Evolutionary conservation across 2,888 invertebrate genomes (phyloP).

Genomic region (Elgonia sp.): DNA sequence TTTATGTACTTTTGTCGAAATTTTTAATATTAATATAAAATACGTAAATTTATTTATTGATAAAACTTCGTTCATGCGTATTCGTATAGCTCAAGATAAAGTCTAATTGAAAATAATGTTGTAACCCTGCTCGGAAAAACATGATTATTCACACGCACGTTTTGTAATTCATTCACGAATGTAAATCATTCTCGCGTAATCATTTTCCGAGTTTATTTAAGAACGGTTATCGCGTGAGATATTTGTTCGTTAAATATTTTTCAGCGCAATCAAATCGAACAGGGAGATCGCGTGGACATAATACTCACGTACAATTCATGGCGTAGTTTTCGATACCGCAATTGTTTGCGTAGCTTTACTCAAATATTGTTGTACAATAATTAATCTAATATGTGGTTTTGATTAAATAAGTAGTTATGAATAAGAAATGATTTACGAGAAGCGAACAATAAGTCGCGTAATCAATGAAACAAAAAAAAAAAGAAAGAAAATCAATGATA

Average conservation of each 20-base stretch:
- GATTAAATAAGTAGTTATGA: not conserved
- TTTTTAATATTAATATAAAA: too few relatives aligned
- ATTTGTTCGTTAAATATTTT: conserved; percentile 64
- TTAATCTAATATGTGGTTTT: not conserved
- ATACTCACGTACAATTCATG: not conserved
- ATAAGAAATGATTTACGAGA: too few relatives aligned
- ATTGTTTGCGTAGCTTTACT: not conserved
- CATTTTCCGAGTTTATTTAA: conserved; percentile 60
- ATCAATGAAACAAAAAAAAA: not conserved
- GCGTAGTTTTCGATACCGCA: conserved; percentile 9
- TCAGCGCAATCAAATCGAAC: conserved; percentile 42
- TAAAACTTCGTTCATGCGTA: conserved; percentile 31
- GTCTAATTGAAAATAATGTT: conserved; percentile 51
- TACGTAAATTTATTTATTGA: conserved; percentile 9
- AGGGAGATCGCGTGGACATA: conserved; percentile 29
- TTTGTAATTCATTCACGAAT: conserved; percentile 64
- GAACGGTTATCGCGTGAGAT: conserved; percentile 57
- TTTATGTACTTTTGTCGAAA: too few relatives aligned
- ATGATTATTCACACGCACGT: conserved; percentile 58
- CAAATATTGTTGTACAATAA: conserved; percentile 5
- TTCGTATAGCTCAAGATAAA: conserved; percentile 5
- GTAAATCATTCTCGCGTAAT: conserved; percentile 53
- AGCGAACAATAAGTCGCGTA: too few relatives aligned
- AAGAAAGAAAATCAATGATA: not conserved
- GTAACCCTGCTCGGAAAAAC: conserved; percentile 48